Base-by-base conservation (phyloP, 2,797 vertebrate species). In the Enteromius treurensis region DNA sequence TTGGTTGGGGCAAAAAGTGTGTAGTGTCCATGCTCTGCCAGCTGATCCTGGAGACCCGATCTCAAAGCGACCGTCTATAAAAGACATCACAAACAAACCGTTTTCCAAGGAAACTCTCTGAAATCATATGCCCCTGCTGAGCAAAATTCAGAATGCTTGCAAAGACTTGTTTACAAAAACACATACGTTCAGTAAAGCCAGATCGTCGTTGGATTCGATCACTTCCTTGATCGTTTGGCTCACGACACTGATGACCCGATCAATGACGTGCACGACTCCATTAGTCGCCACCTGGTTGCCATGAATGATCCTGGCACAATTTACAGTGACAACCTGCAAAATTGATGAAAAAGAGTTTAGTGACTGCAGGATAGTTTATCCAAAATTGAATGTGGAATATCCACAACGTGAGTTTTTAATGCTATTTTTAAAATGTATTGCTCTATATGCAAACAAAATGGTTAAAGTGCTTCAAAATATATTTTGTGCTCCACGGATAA, bases 201-300 rank as follows among this genome's bases (percentile, higher is more conserved):
- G 95, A 0, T 98, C 95, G 15, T 97, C 95, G 0, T 92, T 89
- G 0, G 83, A 85, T 71, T 98, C 96, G 86, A 99, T 91, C 75
- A 93, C 90, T 9, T 97, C 95, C 86, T 93, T 94, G 87, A 99
- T 96, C 67, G 94, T 98, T 89, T 88, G 95, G 80, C 90, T 92
- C 69, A 95, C 95, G 4, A 94, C 74, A 0, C 91, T 95, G 88
- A 99, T 94, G 82, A 98, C 97, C 14, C 97, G 95, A 80, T 98
- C 97, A 62, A 99, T 91, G 1, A 99, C 95, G 2, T 99, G 97
- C 45, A 99, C 97, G 83, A 97, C 97, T 3, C 98, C 98, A 21
- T 99, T 99, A 78, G 96, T 98, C 86, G 98, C 95, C 80, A 99
- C 95, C 90, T 99, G 98, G 89, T 99, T 99, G 10, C 95, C 98